Conservation (phyloP, 2,113 vertebrate species). For the Callipepla squamata region DNA sequence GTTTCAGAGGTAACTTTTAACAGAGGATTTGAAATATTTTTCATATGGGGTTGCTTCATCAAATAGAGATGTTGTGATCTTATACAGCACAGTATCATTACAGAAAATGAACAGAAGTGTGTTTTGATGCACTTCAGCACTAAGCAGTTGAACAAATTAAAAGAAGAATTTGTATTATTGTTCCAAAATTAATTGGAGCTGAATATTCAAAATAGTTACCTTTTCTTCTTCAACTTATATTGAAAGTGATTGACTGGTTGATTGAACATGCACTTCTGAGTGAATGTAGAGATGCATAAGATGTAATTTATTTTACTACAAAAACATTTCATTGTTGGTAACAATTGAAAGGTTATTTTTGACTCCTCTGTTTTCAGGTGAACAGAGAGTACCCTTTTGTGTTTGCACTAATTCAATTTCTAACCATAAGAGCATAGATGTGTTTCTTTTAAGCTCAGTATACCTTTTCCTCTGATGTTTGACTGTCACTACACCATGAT, state of each 20-base stretch:
- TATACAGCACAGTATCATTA: background rate
- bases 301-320: background rate
- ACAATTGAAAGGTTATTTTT: background rate
- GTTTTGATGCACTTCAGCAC: background rate
- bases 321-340: background rate
- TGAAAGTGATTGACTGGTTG: background rate
- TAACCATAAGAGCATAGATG: rapidly evolving
- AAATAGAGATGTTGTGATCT: background rate
- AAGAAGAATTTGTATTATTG: background rate
- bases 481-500: background rate
- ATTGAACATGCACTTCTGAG: background rate
- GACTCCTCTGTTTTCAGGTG: background rate
- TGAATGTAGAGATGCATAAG: background rate
- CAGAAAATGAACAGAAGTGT: background rate
- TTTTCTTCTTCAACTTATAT: background rate
- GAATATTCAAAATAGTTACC: background rate
- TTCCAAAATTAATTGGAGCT: background rate
- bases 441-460: background rate
- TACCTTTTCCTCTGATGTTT: background rate
- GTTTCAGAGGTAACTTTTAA: background rate
- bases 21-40: background rate
- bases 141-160: background rate
- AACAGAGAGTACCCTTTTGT: background rate
- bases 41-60: background rate
- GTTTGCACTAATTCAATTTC: background rate